Base-by-base conservation (phyloP, 2,888 invertebrate species). In the Rutpela maculata region DNA sequence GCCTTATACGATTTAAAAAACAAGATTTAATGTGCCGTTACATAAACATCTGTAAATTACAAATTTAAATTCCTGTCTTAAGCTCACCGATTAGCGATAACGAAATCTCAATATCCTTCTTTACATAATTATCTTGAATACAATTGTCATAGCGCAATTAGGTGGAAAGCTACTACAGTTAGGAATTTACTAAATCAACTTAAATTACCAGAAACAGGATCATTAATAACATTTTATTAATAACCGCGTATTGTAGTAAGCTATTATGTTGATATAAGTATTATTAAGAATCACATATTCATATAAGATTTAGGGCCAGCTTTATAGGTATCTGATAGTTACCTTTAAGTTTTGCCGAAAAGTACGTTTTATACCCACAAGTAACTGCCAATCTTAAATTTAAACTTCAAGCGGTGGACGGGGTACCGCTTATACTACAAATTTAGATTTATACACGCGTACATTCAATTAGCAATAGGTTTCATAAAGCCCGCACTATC, bases 21-120 rank as follows among this genome's bases (percentile, higher is more conserved):
- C 38, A 26, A 43, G 76, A 74, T 70, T 70, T 22, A 55, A 74
- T 62, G 71, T 76, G 63, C 78, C 78, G 78, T 78, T 78, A 78
- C 72, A 31, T 68, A 74, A 78, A 78, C 74, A 76, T 78, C 78
- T 78, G 78, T 76, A 66, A 79, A 77, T 75, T 77, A 77, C 73
- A 73, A 77, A 79, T 75, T 76, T 78, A 78, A 75, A 78, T 78
- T 78, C 72, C 60, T 78, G 66, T 67, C 72, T 69, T 72, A 69
- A 70, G 62, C 66, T 67, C 57, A 63, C 38, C 59, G 66, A 60
- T 59, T 60, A 50, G 56, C 59, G 68, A 63, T 69, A 69, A 69
- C 72, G 72, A 72, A 72, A 75, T 75, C 73, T 67, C 56, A 26
- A 62, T 22, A 19, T 68, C 67, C 67, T 22, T 68, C 68, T 78